Base-by-base conservation (phyloP, 2,888 invertebrate genomes). In the Eledona agricola region DNA sequence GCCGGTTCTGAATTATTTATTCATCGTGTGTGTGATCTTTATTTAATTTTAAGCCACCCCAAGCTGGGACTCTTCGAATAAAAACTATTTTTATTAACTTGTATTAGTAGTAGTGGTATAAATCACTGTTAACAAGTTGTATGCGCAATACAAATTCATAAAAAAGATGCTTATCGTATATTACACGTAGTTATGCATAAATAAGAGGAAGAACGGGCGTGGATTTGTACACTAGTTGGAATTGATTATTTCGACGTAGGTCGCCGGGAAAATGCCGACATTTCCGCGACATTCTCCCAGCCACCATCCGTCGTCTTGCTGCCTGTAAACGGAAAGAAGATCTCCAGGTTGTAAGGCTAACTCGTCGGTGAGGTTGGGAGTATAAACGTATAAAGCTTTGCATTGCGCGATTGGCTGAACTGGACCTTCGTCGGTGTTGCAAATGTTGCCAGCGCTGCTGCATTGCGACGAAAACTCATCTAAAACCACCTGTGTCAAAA, bases 251-350 rank as follows among this genome's bases (percentile, higher is more conserved):
- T 95, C 90, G 4, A 96, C 95, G 72, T 96, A 96, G 0, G 94
- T 95, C 0, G 95, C 94, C 0, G 96, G 96, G 71, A 96, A 96
- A 64, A 94, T 93, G 13, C 96, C 96, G 55, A 90, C 86, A 57
- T 83, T 83, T 26, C 94, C 92, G 67, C 87, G 86, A 49, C 93
- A 81, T 66, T 94, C 92, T 1, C 95, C 96, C 50, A 92, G 82
- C 95, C 95, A 96, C 96, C 96, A 96, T 20, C 93, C 95, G 69
- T 94, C 93, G 17, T 89, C 90, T 74, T 93, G 93, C 71, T 95
- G 94, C 66, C 90, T 88, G 72, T 91, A 92, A 20, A 96, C 89
- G 63, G 87, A 88, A 64, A 96, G 90, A 32, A 92, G 79, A 74
- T 96, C 94, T 59, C 95, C 92, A 79, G 83, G 72, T 71, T 73